Conservation (phyloP, 2,113 vertebrate species). For the Chlorocebus sabaeus region DNA sequence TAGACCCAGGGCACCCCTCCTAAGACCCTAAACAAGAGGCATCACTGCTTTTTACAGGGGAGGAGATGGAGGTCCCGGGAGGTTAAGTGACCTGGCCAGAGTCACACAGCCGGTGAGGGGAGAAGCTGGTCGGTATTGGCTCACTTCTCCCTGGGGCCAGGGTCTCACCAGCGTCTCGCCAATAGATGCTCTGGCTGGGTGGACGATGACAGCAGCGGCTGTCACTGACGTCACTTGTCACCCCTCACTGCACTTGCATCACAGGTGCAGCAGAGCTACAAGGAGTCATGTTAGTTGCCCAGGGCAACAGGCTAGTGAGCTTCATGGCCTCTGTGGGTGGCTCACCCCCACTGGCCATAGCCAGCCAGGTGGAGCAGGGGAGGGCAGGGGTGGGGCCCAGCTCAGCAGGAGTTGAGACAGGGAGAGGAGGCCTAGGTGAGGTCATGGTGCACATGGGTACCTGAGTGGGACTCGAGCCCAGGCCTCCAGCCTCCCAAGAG, state of each 20-base stretch:
- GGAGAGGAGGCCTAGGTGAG: not conserved
- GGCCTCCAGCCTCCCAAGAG: not conserved
- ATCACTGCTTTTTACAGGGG: no score
- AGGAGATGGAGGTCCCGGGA: not conserved
- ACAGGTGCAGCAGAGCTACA: fast-evolving
- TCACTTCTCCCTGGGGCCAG: not conserved
- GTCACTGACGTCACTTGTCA: not conserved
- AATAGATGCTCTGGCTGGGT: not conserved
- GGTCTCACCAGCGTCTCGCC: no score
- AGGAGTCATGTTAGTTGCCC: not conserved
- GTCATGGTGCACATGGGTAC: not conserved
- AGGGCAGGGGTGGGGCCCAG: not conserved
- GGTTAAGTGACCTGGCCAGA: not conserved
- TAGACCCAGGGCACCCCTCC: not conserved
- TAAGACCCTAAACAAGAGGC: not conserved
- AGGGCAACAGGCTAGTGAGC: not conserved
- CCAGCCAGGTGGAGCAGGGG: constrained; percentile 78
- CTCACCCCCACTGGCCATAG: constrained; percentile 79
- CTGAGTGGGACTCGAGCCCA: not conserved
- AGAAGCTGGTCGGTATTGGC: not conserved
- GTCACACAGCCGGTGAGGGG: not conserved
- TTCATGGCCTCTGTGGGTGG: constrained; percentile 82
- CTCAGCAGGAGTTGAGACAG: not conserved
- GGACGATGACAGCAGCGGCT: not conserved
- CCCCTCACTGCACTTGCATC: not conserved